A percentile compares a stretch with the other conserved stretches of the same genome.
Evolutionary conservation across 2,113 vertebrate genomes (phyloP).

Genomic region (Campylomormyrus numenius): DNA sequence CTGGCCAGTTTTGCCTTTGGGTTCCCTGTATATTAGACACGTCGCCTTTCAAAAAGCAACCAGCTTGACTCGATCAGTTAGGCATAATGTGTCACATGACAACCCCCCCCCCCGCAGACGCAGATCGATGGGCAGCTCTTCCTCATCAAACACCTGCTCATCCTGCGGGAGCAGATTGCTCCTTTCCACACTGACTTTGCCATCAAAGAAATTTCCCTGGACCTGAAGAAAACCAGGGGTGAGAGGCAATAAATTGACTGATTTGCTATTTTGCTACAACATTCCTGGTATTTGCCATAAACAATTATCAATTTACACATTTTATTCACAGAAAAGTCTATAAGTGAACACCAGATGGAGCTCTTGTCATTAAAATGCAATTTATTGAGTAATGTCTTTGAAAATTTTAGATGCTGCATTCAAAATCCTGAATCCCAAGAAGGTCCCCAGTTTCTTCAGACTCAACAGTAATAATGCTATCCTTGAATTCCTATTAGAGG

Average conservation of each 20-base stretch:
- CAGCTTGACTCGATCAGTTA: neutral
- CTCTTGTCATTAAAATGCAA: slow-evolving; percentile 39
- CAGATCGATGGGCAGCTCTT: slow-evolving; percentile 94
- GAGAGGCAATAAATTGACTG: slow-evolving; percentile 41
- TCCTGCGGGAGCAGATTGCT: slow-evolving; percentile 97
- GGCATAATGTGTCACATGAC: too few species aligned
- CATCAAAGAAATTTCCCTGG: slow-evolving; percentile 99
- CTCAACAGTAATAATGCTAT: slow-evolving; percentile 96
- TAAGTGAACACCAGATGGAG: slow-evolving; percentile 55
- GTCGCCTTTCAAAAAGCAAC: neutral
- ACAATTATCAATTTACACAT: neutral
- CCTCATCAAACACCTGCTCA: slow-evolving; percentile 98
- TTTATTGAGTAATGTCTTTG: slow-evolving; percentile 35
- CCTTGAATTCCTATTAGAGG: slow-evolving; percentile 96
- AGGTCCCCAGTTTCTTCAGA: slow-evolving; percentile 88
- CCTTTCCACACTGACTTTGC: slow-evolving; percentile 98
- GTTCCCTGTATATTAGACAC: neutral
- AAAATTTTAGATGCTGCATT: slow-evolving; percentile 86
- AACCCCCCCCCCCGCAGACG: slow-evolving; percentile 65
- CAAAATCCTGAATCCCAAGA: slow-evolving; percentile 95
- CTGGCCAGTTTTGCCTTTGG: neutral
- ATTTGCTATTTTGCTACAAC: neutral
- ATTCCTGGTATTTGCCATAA: neutral
- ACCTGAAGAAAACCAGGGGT: slow-evolving; percentile 99
- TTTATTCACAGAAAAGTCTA: neutral